A percentile compares a stretch with the other conserved stretches of the same genome.
Evolutionary conservation across 2,113 vertebrate genomes (phyloP).

Genomic region (Nettapus auritus): DNA sequence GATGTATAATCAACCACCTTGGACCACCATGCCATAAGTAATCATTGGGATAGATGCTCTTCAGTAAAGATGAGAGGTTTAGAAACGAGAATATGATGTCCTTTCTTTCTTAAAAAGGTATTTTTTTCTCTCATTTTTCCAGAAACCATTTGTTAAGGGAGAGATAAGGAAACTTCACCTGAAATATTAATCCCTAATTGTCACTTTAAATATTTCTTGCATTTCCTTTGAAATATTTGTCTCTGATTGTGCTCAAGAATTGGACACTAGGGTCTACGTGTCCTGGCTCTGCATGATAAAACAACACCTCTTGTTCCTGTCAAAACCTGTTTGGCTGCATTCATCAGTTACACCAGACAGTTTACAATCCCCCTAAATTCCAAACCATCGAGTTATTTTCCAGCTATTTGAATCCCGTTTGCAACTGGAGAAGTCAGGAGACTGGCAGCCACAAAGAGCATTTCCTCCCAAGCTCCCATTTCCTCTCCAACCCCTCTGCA

Average conservation of each 20-base stretch:
- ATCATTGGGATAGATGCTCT: not conserved
- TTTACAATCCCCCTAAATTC: not conserved
- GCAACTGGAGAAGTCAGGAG: not conserved
- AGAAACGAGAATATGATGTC: not conserved
- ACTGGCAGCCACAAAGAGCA: not conserved
- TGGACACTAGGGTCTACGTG: not conserved
- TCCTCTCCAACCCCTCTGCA: not conserved
- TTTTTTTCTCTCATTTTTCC: not conserved
- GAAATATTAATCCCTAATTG: not conserved
- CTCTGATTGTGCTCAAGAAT: not conserved
- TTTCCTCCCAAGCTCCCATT: constrained; percentile 6
- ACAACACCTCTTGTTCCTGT: not conserved
- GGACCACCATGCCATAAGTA: not conserved
- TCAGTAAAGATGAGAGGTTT: not conserved
- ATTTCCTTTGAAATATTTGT: not conserved
- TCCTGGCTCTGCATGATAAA: fast-evolving
- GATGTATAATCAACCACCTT: not conserved
- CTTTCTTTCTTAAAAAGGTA: not conserved
- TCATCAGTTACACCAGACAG: not conserved
- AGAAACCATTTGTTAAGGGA: not conserved
- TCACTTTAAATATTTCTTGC: not conserved
- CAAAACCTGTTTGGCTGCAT: not conserved
- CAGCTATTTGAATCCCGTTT: not conserved
- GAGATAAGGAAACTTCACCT: not conserved
- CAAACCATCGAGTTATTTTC: not conserved